Percentiles rank a stretch among this genome's conserved stretches.
phyloP scores from a whole-genome alignment of 2,797 vertebrate genomes.

The Heterohyrax brucei region DNA sequence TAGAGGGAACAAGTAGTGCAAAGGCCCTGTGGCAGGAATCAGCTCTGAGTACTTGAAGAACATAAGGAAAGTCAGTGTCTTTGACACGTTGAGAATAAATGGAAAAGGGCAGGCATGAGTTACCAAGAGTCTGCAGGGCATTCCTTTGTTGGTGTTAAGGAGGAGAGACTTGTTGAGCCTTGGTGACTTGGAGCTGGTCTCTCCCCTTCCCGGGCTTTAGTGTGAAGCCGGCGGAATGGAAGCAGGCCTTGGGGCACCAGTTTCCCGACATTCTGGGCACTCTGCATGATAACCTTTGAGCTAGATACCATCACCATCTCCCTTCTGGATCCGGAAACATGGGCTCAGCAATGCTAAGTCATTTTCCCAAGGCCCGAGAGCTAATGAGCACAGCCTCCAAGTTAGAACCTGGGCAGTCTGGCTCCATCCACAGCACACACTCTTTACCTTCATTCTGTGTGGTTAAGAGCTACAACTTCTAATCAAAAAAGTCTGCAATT shows the following conservation, averaged over 20 bases:
- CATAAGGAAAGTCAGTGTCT: not conserved
- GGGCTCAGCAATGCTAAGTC: too few relatives aligned
- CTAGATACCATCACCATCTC: not conserved
- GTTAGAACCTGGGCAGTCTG: not conserved
- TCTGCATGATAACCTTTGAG: not conserved
- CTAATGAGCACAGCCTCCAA: not conserved
- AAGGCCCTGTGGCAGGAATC: not conserved
- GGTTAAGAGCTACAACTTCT: too few relatives aligned
- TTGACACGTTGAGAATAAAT: not conserved
- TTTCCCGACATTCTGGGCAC: not conserved
- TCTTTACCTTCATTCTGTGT: not conserved
- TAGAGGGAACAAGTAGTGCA: not conserved
- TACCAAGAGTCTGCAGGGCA: not conserved
- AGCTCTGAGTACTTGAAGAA: not conserved
- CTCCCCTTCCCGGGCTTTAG: not conserved
- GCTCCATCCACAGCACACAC: too few relatives aligned
- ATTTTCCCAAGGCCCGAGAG: not conserved
- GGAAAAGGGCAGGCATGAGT: not conserved
- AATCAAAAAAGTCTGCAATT: too few relatives aligned
- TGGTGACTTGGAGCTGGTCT: not conserved
- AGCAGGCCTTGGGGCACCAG: not conserved
- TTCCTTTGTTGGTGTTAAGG: not conserved
- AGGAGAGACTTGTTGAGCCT: not conserved
- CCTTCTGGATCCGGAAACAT: not conserved
- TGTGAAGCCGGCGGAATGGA: not conserved